Conservation (phyloP, 2,888 invertebrate species). For the Callosobruchus maculatus region DNA sequence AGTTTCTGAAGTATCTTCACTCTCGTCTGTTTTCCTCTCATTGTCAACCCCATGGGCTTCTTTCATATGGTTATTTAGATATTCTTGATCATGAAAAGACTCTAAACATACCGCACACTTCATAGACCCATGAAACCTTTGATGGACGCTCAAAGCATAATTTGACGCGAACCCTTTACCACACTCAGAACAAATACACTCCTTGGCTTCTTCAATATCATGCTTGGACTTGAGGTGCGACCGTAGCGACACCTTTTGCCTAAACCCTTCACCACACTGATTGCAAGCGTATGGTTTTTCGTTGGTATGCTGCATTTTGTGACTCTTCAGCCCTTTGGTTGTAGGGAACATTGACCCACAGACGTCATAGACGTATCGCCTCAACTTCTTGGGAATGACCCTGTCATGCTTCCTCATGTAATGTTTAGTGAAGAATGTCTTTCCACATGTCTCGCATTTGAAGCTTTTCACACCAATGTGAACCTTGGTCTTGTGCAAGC, state of each 20-base stretch:
- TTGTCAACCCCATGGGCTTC: slow-evolving; percentile 15
- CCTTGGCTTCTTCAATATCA: slow-evolving; percentile 29
- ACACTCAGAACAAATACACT: slow-evolving; percentile 30
- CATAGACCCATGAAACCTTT: slow-evolving; percentile 22
- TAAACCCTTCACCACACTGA: slow-evolving; percentile 29
- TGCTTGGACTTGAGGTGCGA: slow-evolving; percentile 38
- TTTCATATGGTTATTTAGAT: slow-evolving; percentile 22
- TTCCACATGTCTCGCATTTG: slow-evolving; percentile 34
- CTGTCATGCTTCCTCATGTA: slow-evolving; percentile 28
- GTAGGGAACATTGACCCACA: slow-evolving; percentile 31
- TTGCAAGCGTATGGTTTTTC: slow-evolving; percentile 32
- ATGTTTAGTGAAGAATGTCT: slow-evolving; percentile 27
- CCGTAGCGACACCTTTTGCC: slow-evolving; percentile 34
- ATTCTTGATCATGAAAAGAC: slow-evolving; percentile 26
- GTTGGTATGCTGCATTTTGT: slow-evolving; percentile 32
- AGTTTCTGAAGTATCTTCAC: too few species aligned
- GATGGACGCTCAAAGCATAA: too few species aligned
- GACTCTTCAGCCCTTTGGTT: slow-evolving; percentile 28
- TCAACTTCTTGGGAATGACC: slow-evolving; percentile 24
- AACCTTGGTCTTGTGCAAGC: slow-evolving; percentile 35
- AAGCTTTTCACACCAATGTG: slow-evolving; percentile 33
- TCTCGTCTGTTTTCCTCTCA: too few species aligned
- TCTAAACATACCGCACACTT: slow-evolving; percentile 29
- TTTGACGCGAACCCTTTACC: slow-evolving; percentile 35
- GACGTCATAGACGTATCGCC: slow-evolving; percentile 30